Evolutionary conservation across 2,888 invertebrate species (phyloP), one percentile per base, ranked within the genome.

Genomic region (Orthosia gracilis): DNA sequence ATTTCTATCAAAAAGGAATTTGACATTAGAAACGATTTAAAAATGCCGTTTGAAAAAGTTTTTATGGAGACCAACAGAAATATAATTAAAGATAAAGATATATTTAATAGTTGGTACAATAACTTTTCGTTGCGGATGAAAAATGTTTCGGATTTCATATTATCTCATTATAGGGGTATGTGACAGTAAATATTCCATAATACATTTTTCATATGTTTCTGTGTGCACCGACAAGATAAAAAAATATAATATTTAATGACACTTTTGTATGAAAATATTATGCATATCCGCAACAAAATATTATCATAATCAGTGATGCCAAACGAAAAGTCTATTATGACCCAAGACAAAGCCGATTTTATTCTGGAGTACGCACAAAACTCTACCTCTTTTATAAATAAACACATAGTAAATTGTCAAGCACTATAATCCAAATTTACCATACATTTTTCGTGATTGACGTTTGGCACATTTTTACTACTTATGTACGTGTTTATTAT

Each of bases 1-100:
- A 78, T 82, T 83, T 85, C 72, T 77, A 84, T 82, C 75, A 77
- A 82, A 80, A 72, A 67, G 73, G 69, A 85, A 78, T 85, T 83
- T 73, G 69, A 80, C 80, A 80, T 80, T 71, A 61, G 68, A 58
- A 74, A 84, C 71, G 63, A 66, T 78, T 78, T 78, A 49, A 68
- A 82, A 85, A 74, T 76, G 65, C 58, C 68, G 47, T 79, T 82
- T 73, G 73, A 47, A 75, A 76, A 67, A 66, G 31, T 72, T 75
- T 79, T 74, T 69, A 63, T 52, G 62, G 57, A 50, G 54, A 72
- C 69, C 65, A 23, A 64, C 61, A 64, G 54, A 67, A 76, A 76
- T 76, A 61, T 49, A 66, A 1, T 40, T 40, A 40, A 40, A 40
- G 40, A 40, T 40, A 40, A 40, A 40, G 40, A 40, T 40, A 40